Evolutionary conservation across 2,797 vertebrate genomes (phyloP).

Genomic region (Argyrosomus regius): DNA sequence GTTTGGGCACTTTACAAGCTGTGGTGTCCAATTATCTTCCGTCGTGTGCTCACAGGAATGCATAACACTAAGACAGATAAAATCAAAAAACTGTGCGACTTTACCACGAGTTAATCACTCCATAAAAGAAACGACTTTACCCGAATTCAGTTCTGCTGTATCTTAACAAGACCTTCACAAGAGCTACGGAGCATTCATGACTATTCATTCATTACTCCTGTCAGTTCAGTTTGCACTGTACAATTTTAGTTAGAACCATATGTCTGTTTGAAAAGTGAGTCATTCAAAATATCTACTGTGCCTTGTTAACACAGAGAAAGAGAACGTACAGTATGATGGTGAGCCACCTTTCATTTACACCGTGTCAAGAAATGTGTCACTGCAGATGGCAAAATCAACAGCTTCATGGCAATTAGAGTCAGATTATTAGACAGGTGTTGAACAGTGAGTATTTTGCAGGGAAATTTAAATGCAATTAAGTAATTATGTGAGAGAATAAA

Average conservation of each 20-base stretch:
- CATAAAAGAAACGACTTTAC: neutral
- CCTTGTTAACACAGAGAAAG: neutral
- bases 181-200: neutral
- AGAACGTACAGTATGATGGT: neutral
- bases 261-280: slow-evolving; percentile 10
- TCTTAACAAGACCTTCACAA: neutral
- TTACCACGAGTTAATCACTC: neutral
- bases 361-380: neutral
- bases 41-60: slow-evolving; percentile 41
- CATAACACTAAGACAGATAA: slow-evolving; percentile 30
- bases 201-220: neutral
- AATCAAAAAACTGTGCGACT: slow-evolving; percentile 20
- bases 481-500: too few relatives aligned
- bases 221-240: neutral
- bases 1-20: slow-evolving; percentile 61
- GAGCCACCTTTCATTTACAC: neutral
- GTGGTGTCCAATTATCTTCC: slow-evolving; percentile 59
- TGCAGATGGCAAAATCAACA: neutral
- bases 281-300: neutral
- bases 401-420: neutral
- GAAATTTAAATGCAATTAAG: neutral
- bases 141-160: neutral
- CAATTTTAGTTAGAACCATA: neutral
- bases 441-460: neutral
- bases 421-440: neutral